phyloP scores from a whole-genome alignment of 1,140 invertebrate species.

The Adoxophyes honmai region DNA sequence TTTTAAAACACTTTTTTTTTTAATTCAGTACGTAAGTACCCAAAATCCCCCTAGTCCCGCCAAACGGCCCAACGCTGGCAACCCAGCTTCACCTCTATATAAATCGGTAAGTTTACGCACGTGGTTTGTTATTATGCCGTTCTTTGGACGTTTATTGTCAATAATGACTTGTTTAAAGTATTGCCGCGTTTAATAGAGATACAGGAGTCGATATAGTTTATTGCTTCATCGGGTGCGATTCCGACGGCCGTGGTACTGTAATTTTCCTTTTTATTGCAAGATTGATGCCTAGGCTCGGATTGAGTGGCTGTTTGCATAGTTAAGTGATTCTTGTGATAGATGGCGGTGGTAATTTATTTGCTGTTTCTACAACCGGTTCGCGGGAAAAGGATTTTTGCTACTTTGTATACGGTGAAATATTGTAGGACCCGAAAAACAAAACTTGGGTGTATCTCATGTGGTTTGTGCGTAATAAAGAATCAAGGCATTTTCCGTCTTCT shows the following conservation, averaged over 20 bases:
- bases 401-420: no score
- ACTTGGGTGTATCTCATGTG: no score
- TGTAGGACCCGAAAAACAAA: no score
- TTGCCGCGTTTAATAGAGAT: conserved; percentile 70
- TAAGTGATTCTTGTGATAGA: no score
- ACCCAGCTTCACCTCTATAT: conserved; percentile 41
- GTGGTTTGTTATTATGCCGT: conserved; percentile 72
- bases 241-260: conserved; percentile 47
- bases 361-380: no score
- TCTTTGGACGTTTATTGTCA: conserved; percentile 72
- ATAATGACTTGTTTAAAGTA: conserved; percentile 75
- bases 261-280: conserved; percentile 65
- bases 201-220: conserved; percentile 70
- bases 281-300: conserved; percentile 25
- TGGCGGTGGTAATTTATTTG: conserved; percentile 26
- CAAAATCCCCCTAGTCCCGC: no score
- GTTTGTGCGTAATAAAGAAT: no score
- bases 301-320: background rate
- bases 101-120: conserved; percentile 72
- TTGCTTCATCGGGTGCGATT: conserved; percentile 61
- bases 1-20: no score
- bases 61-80: no score
- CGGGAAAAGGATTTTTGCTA: no score
- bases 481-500: no score
- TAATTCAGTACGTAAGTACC: no score